A percentile compares a stretch with the other conserved stretches of the same genome.
These are phyloP conservation scores for Myrmecophaga tridactyla DNA, from an alignment of 2,113 vertebrate genomes.

Conservation along the genomic window DNA sequence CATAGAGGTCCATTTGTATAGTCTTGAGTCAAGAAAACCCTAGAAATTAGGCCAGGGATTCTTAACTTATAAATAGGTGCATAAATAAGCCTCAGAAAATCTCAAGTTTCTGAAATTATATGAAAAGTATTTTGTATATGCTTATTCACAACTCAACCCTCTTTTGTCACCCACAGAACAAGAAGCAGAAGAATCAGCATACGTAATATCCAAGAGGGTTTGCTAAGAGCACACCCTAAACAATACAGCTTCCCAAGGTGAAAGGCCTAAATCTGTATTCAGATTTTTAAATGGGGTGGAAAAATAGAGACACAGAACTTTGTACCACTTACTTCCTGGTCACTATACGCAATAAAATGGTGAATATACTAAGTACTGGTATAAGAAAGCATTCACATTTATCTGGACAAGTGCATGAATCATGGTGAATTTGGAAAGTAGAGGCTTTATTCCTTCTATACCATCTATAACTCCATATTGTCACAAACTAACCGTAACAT, in stretches of 20 bases:
- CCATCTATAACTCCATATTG: neutral
- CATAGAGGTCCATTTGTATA: neutral
- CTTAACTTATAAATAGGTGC: neutral
- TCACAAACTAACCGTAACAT: neutral
- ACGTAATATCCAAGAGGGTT: neutral
- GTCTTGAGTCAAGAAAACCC: neutral
- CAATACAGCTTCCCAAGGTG: neutral
- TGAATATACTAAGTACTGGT: neutral
- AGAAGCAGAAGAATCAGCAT: neutral
- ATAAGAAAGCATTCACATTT: neutral
- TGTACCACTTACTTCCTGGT: neutral
- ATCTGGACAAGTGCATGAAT: neutral
- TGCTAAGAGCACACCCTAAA: neutral
- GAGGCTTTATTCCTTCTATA: neutral
- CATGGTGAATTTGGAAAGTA: neutral
- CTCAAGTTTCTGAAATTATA: neutral
- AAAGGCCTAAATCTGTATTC: neutral
- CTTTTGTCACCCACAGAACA: neutral
- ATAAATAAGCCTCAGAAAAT: neutral
- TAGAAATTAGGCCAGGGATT: neutral
- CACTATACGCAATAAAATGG: neutral
- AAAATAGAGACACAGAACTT: neutral
- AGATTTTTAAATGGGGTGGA: neutral
- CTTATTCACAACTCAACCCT: neutral
- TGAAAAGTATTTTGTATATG: neutral